phyloP scores from a whole-genome alignment of 2,888 invertebrate genomes.

The Alcis repandata region DNA sequence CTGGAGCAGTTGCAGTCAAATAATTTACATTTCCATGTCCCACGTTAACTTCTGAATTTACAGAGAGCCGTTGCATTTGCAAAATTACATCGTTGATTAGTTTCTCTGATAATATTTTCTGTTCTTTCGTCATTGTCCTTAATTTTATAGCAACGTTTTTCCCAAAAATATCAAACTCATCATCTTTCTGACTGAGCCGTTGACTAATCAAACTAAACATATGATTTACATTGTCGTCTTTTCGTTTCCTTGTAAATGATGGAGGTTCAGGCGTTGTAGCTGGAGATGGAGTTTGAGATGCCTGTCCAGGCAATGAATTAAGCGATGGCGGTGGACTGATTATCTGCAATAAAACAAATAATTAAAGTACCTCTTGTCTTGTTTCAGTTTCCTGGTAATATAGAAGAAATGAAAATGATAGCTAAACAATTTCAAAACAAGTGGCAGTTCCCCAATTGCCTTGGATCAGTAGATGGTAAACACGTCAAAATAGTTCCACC shows the following conservation, averaged over 20 bases:
- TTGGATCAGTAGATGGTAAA: conserved; percentile 38
- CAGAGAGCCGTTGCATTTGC: conserved; percentile 22
- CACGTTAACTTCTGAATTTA: conserved; percentile 3
- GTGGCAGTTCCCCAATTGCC: conserved; percentile 34
- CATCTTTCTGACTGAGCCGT: conserved; percentile 24
- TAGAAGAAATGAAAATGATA: conserved; percentile 33
- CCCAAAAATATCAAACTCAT: conserved; percentile 41
- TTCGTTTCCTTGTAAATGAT: conserved; percentile 31
- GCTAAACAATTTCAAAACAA: conserved; percentile 28
- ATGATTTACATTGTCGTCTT: conserved; percentile 34
- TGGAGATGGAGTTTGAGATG: conserved; percentile 14
- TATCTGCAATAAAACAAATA: conserved; percentile 3
- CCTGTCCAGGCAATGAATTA: conserved; percentile 20
- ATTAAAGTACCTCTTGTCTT: conserved; percentile 30
- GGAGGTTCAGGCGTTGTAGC: conserved; percentile 28
- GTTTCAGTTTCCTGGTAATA: conserved; percentile 36
- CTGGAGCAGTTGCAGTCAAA: conserved; percentile 3
- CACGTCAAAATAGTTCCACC: conserved; percentile 32
- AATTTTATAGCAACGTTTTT: conserved; percentile 43
- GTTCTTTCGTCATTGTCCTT: conserved; percentile 41
- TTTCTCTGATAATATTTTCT: conserved; percentile 43
- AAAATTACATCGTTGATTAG: conserved; percentile 43
- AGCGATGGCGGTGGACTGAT: conserved; percentile 3
- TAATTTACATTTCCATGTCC: conserved; percentile 3
- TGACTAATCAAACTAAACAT: conserved; percentile 3